Evolutionary conservation across 1,140 invertebrate species (phyloP).

Genomic region (Meloidogyne floridensis): DNA sequence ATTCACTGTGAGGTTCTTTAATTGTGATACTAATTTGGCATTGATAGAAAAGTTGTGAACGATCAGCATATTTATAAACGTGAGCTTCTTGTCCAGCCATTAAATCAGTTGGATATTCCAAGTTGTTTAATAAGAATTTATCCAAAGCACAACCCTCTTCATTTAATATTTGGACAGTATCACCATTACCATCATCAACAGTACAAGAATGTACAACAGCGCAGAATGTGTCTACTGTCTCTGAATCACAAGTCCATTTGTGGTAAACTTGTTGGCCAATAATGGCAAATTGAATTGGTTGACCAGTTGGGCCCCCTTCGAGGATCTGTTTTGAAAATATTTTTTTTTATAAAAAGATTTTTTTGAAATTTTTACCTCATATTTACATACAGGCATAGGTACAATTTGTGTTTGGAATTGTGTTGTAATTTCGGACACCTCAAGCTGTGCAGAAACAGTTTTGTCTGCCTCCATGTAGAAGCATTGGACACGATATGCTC

Average conservation of each 20-base stretch:
- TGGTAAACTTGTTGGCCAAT: constrained; percentile 66
- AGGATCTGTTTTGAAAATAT: constrained; percentile 46
- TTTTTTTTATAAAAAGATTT: not conserved
- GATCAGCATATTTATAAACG: constrained; percentile 66
- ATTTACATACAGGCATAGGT: constrained; percentile 64
- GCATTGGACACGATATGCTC: constrained; percentile 65
- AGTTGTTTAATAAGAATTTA: constrained; percentile 64
- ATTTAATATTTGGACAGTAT: constrained; percentile 65
- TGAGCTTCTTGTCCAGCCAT: constrained; percentile 65
- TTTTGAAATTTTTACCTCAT: constrained; percentile 49
- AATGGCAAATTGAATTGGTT: constrained; percentile 65
- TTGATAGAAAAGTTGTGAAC: constrained; percentile 65
- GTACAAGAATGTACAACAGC: constrained; percentile 64
- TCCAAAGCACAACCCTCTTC: constrained; percentile 64
- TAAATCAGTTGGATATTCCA: constrained; percentile 64
- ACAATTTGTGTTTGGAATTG: constrained; percentile 65
- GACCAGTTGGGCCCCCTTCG: constrained; percentile 64
- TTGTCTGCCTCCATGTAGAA: constrained; percentile 67
- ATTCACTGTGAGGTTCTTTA: constrained; percentile 63
- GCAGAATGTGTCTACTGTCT: constrained; percentile 65
- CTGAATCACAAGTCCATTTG: constrained; percentile 66
- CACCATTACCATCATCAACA: constrained; percentile 65
- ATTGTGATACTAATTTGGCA: constrained; percentile 66
- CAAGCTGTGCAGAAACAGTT: constrained; percentile 62
- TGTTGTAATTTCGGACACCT: constrained; percentile 65